Percentiles rank a stretch among this genome's conserved stretches.
Evolutionary conservation across 2,797 vertebrate species (phyloP).

Genomic region (Acanthurus tractus): DNA sequence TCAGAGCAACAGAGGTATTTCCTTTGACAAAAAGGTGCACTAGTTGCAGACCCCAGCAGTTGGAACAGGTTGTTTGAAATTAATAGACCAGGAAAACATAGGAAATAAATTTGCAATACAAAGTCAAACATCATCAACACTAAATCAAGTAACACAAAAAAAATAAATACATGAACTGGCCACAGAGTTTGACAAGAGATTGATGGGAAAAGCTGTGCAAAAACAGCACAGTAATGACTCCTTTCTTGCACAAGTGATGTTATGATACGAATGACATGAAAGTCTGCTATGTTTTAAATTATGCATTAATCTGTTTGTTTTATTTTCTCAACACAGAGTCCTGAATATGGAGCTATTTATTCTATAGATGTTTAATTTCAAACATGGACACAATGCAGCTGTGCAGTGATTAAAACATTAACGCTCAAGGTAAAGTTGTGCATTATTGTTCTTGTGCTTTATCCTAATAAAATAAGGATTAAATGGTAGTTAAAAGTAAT

Average conservation of each 20-base stretch:
- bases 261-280: neutral
- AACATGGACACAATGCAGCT: no score
- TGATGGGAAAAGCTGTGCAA: neutral
- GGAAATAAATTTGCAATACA: neutral
- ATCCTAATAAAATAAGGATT: no score
- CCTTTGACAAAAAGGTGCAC: neutral
- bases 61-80: neutral
- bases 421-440: no score
- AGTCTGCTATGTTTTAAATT: neutral
- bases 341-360: neutral
- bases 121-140: neutral
- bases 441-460: no score
- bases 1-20: neutral
- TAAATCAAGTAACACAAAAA: no score
- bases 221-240: neutral
- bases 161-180: neutral
- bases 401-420: no score
- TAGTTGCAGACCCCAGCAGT: neutral
- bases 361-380: no score
- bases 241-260: neutral
- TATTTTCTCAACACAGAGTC: neutral
- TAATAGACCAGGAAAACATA: neutral
- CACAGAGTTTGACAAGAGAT: conserved; percentile 4
- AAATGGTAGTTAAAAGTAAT: no score
- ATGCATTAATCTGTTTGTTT: neutral